Base-by-base conservation (phyloP, 2,113 vertebrate genomes). In the Alligator sinensis region DNA sequence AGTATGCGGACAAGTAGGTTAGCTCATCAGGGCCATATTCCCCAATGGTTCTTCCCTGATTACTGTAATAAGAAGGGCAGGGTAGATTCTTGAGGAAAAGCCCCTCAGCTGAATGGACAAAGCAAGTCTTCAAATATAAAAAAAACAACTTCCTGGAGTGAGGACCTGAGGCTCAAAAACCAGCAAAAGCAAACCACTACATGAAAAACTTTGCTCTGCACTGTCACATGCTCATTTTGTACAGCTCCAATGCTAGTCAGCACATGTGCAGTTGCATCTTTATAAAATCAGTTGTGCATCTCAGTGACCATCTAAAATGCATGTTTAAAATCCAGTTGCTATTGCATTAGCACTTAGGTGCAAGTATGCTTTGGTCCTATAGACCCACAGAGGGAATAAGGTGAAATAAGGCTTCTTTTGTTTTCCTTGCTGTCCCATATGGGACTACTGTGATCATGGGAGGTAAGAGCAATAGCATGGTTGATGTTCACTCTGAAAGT, bases 291-390 rank as follows among this genome's bases (percentile, higher is more conserved):
- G 10, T 21, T 2, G 13, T 4, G 13, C 30, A 54, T 68, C 68
- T 76, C 57, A 25, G 13, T 58, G 11, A 30, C 78, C 24, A 60
- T 77, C 70, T 87, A 57, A 84, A 55, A 70, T 80, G 54, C 76
- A 59, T 54, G 5, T 9, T 18, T 59, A n/a, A 27, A 17, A 3
- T 57, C 57, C 77, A 21, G 21, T n/a, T 54, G 62, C 60, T 13
- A 5, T 8, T 47, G 58, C 28, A 64, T 25, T 12, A 10, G 12
- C 80, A 80, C 27, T 75, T 24, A 34, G 30, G 1, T 0, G 2
- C 1, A 6, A 55, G 14, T 15, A 0, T 68, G 28, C 13, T n/a
- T 27, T 21, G 3, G 3, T 57, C 16, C 17, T 25, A 5, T 4
- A 34, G 55, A 63, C 15, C 22, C 63, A 84, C n/a, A 28, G 14